Base-by-base conservation (phyloP, 2,797 vertebrate genomes). In the Sebastiscus albofasciatus region DNA sequence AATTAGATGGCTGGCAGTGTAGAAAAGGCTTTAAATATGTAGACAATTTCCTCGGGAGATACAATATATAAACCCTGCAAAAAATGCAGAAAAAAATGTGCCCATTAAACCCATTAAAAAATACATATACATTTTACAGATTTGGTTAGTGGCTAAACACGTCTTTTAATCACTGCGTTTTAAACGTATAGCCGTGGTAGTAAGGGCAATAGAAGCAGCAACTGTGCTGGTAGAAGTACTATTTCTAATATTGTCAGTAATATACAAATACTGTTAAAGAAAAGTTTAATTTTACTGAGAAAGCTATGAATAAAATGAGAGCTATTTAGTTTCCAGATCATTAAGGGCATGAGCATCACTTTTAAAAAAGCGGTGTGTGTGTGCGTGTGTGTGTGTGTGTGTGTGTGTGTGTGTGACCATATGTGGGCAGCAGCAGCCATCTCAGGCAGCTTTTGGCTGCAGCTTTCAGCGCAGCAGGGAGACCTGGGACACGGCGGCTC, bases 391-490 rank as follows among this genome's bases (percentile, higher is more conserved):
- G 27, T 58, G 39, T n/a, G 27, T 67, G 66, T 60, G n/a, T 29
- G n/a, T 54, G 27, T 18, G 36, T 29, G 11, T 14, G 34, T 74
- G 72, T 81, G 58, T 33, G 60, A 46, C 42, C 42, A 46, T 46
- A 46, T 46, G 14, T 46, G 42, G 42, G 42, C 16, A 49, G 46
- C 46, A 49, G 46, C 71, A 58, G 58, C 64, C 24, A 42, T 68
- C 49, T 77, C n/a, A 22, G 49, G 59, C 75, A 58, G 58, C 55
- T 71, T 78, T 67, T 66, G 67, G 59, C 75, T 55, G 39, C 26
- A 75, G 78, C 66, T 75, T 66, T 79, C 22, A 75, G 67, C 34
- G 1, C 83, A n/a, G 72, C 71, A 74, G 81, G 75, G 81, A 72
- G 36, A 65, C 42, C 69, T 27, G 27, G 73, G 64, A 74, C 72